These are phyloP conservation scores for Gracilinanus agilis DNA, from an alignment of 2,113 vertebrate genomes.

Conservation along the genomic window DNA sequence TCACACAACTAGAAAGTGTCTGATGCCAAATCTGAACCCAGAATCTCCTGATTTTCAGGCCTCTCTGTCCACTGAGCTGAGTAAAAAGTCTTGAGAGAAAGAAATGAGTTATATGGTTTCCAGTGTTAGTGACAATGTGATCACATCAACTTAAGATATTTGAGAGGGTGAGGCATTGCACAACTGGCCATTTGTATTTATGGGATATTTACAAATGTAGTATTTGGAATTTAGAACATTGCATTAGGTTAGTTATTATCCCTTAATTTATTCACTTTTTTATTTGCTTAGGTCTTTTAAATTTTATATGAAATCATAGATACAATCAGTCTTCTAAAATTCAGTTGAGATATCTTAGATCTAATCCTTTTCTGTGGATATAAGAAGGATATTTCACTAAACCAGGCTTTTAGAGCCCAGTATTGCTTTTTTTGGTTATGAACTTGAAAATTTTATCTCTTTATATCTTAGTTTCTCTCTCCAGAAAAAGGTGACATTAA, in stretches of 20 bases:
- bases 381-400: background rate
- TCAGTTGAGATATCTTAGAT: background rate
- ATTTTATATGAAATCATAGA: background rate
- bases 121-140: background rate
- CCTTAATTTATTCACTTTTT: background rate
- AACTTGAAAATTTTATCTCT: background rate
- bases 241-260: background rate
- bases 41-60: no score
- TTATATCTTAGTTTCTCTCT: background rate
- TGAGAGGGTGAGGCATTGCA: background rate
- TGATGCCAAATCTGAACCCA: no score
- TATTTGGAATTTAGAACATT: background rate
- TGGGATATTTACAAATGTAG: background rate
- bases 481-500: background rate
- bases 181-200: background rate
- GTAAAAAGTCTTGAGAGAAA: background rate
- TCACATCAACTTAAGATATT: background rate
- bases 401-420: background rate
- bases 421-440: background rate
- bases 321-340: background rate
- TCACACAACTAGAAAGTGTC: no score
- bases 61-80: no score
- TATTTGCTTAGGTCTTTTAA: background rate
- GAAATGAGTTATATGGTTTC: background rate
- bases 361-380: background rate